phyloP scores from a whole-genome alignment of 2,113 vertebrate genomes.

The Tychaedon coryphoeus region DNA sequence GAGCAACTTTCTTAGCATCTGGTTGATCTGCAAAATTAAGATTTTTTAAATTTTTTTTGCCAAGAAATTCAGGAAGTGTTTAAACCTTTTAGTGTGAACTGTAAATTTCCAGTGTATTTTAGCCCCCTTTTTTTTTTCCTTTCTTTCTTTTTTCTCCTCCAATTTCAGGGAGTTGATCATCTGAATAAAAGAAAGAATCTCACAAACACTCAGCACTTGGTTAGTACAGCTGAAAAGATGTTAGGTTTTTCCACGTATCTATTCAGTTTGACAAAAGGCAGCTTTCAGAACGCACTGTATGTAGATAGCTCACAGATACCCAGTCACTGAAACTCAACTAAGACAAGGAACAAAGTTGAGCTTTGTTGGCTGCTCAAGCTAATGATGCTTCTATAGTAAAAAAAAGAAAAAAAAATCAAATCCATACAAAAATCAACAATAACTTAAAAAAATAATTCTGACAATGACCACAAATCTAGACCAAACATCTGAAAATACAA shows the following conservation, averaged over 20 bases:
- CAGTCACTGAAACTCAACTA: slow-evolving; percentile 67
- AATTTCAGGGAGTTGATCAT: slow-evolving; percentile 63
- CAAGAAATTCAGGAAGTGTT: slow-evolving; percentile 1
- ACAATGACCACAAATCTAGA: slow-evolving; percentile 67
- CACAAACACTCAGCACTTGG: slow-evolving; percentile 52
- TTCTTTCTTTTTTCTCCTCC: slow-evolving; percentile 31
- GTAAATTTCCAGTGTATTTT: slow-evolving; percentile 63
- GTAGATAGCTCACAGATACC: slow-evolving; percentile 33
- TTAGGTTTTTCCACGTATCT: slow-evolving; percentile 42
- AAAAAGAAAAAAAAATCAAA: slow-evolving; percentile 40
- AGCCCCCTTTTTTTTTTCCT: background rate
- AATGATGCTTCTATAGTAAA: slow-evolving; percentile 80
- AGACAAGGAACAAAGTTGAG: slow-evolving; percentile 61
- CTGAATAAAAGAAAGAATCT: slow-evolving; percentile 72
- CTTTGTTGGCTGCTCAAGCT: slow-evolving; percentile 71
- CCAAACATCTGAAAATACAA: slow-evolving; percentile 47
- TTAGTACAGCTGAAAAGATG: slow-evolving; percentile 64
- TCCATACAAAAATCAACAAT: slow-evolving; percentile 61
- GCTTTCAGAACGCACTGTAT: slow-evolving; percentile 47
- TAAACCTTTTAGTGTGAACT: slow-evolving; percentile 53
- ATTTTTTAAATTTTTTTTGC: slow-evolving; percentile 62
- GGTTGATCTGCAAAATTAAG: slow-evolving; percentile 93
- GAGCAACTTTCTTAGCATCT: slow-evolving; percentile 97
- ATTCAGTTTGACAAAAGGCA: slow-evolving; percentile 63
- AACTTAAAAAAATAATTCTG: slow-evolving; percentile 36